Conservation (phyloP, 2,113 vertebrate species). For the Colossoma macropomum region DNA sequence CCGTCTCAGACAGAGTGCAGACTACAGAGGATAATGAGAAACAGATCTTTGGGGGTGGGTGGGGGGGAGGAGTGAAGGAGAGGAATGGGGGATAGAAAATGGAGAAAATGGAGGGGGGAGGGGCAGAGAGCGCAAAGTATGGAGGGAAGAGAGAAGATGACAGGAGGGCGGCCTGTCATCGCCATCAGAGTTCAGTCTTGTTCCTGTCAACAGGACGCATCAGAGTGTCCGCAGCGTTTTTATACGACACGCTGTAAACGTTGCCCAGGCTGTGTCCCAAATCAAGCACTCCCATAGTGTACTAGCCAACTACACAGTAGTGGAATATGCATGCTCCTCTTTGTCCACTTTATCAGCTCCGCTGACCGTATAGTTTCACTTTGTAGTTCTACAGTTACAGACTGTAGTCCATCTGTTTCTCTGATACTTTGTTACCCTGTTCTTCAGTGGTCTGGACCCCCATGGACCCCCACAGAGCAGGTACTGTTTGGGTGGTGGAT, state of each 20-base stretch:
- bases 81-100: conserved; percentile 34
- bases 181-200: not conserved
- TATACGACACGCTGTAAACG: not conserved
- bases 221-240: not conserved
- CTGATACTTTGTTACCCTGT: too few relatives aligned
- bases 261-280: not conserved
- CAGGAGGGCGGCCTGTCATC: conserved; percentile 48
- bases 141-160: conserved; percentile 60
- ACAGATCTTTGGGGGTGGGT: conserved; percentile 71
- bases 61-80: conserved; percentile 21
- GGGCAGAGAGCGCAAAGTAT: conserved; percentile 14
- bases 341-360: too few relatives aligned
- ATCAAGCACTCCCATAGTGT: not conserved
- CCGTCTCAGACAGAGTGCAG: conserved; percentile 81
- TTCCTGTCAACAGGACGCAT: not conserved
- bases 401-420: too few relatives aligned
- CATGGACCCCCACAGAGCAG: too few relatives aligned
- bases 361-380: too few relatives aligned
- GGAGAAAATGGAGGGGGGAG: conserved; percentile 6
- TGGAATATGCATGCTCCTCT: too few relatives aligned
- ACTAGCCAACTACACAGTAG: not conserved
- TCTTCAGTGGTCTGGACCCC: too few relatives aligned
- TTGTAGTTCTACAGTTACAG: too few relatives aligned
- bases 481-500: too few relatives aligned
- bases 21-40: conserved; percentile 82